Evolutionary conservation across 2,888 invertebrate species (phyloP), one percentile per base, ranked within the genome.

Genomic region (Oithona nana): DNA sequence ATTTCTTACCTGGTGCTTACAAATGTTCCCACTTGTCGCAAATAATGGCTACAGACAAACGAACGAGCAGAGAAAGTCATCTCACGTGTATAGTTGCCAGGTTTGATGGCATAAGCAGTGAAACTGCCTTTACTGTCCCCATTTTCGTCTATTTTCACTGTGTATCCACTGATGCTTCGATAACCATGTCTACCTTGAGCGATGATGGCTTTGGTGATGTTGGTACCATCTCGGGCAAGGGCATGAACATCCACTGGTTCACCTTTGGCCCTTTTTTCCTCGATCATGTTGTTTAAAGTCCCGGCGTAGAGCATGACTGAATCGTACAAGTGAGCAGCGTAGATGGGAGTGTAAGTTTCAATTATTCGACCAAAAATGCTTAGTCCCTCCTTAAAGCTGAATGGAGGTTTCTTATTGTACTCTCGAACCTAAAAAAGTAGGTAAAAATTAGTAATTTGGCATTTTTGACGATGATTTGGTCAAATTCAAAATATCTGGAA

Each of bases 81-180:
- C n/a, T n/a, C n/a, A n/a, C n/a, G n/a, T 1, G 61, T 74, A 75
- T 65, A 72, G 68, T 76, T 75, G 66, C 73, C 73, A 22, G 75
- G 76, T 71, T 83, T 85, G 70, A 84, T 81, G 1, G 92, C 88
- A 65, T 95, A 76, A 63, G 97, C 86, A 0, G 95, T 92, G 76
- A 92, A 97, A 74, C 97, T 97, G 8, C 94, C 95, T 73, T 94
- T 92, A 0, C 94, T 94, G 73, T 97, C 94, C 1, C 94, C 97
- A 68, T 86, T 82, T 68, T 83, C 79, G 76, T 97, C 93, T 67
- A 97, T 79, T 67, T 86, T 86, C 69, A 95, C 90, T 65, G 84
- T 84, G 71, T 92, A 86, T 22, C 97, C 97, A 62, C 90, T 88
- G 69, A 95, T 83, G 92, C 92, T 93, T 78, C 81, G 81, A 75